These are phyloP conservation scores for Corvus cornix DNA, from an alignment of 2,113 vertebrate species.

Conservation along the genomic window DNA sequence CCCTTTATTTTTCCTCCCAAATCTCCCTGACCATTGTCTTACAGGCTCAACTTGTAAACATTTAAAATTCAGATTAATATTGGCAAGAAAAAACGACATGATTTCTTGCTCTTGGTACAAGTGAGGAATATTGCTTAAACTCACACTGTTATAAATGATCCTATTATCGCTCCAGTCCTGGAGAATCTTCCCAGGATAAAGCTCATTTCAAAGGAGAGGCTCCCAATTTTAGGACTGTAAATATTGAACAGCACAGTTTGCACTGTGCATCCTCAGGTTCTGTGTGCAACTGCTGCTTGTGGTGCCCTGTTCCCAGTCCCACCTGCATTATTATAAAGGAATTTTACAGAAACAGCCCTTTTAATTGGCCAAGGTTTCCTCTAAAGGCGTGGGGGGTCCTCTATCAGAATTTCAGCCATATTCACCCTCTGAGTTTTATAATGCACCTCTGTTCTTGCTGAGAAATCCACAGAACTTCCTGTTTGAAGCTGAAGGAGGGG, in stretches of 20 bases:
- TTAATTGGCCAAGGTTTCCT: background rate
- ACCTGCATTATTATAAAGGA: fast-evolving
- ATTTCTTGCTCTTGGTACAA: background rate
- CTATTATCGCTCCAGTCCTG: background rate
- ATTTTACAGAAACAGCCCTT: background rate
- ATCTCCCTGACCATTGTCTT: background rate
- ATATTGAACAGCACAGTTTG: background rate
- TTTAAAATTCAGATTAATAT: background rate
- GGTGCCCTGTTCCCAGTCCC: fast-evolving
- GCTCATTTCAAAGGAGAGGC: background rate
- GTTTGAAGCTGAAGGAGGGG: background rate
- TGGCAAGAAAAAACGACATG: background rate
- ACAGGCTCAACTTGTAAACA: background rate
- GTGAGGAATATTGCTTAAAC: background rate
- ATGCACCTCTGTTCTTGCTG: background rate
- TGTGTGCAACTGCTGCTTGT: background rate
- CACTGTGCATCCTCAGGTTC: fast-evolving
- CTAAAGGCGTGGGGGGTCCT: fast-evolving
- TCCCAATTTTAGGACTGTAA: background rate
- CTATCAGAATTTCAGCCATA: background rate
- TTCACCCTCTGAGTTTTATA: background rate
- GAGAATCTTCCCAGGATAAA: background rate
- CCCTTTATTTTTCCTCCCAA: background rate
- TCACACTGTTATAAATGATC: background rate
- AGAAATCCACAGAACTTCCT: background rate